Evolutionary conservation across 2,888 invertebrate species (phyloP).

Genomic region (Eledone cirrhosa): DNA sequence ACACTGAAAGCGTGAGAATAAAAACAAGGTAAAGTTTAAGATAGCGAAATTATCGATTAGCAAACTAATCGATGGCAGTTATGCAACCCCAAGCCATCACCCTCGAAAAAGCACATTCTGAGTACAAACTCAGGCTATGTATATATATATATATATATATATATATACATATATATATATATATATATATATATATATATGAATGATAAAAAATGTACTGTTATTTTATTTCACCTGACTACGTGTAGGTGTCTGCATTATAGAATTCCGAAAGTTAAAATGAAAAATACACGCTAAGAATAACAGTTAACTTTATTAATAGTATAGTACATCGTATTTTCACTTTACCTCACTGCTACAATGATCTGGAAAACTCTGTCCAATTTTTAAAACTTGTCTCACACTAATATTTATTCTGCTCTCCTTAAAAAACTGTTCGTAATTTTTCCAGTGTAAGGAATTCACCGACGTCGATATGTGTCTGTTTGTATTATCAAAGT

Average conservation of each 20-base stretch:
- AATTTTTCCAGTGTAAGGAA: conserved; percentile 44
- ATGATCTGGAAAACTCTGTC: conserved; percentile 29
- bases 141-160: neutral
- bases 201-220: neutral
- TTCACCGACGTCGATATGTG: conserved; percentile 26
- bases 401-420: conserved; percentile 94
- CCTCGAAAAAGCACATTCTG: no score
- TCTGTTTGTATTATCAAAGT: conserved; percentile 38
- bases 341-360: neutral
- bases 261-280: neutral
- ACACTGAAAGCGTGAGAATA: no score
- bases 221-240: neutral
- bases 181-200: neutral
- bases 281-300: neutral
- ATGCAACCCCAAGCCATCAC: no score
- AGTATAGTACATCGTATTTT: neutral
- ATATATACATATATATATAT: neutral
- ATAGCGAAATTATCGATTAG: no score
- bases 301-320: neutral
- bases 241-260: neutral
- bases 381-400: conserved; percentile 80
- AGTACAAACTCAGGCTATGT: neutral
- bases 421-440: conserved; percentile 72
- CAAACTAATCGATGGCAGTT: no score
- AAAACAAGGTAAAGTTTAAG: no score